Evolutionary conservation across 2,888 invertebrate species (phyloP).

Genomic region (Meteorus cinctellus): DNA sequence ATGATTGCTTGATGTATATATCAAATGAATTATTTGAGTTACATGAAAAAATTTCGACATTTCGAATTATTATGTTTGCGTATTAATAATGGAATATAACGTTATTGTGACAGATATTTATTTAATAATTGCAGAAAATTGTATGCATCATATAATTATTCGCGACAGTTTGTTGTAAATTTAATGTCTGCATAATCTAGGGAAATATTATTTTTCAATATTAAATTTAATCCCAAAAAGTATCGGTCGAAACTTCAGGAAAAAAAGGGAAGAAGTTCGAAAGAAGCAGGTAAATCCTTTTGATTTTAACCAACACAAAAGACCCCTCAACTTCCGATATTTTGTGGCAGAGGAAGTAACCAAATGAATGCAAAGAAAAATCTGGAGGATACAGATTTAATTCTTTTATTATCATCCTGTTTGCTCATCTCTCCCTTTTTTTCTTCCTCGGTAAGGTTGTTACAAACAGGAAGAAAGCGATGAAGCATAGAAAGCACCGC

Average conservation of each 20-base stretch:
- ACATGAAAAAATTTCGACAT: background rate
- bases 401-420: background rate
- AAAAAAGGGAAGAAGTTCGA: background rate
- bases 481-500: background rate
- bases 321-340: constrained; percentile 7
- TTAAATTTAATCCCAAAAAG: too few relatives aligned
- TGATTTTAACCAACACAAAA: background rate
- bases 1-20: background rate
- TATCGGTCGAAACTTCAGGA: background rate
- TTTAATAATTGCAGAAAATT: too few relatives aligned
- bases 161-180: background rate
- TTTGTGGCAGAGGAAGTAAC: background rate
- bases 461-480: constrained; percentile 8
- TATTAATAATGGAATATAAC: too few relatives aligned
- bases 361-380: constrained; percentile 5
- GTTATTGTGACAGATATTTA: too few relatives aligned
- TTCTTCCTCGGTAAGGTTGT: background rate
- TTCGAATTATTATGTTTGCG: too few relatives aligned
- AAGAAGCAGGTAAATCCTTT: background rate
- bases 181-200: too few relatives aligned
- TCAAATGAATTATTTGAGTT: background rate
- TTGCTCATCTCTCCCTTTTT: background rate
- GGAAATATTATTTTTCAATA: too few relatives aligned
- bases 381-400: constrained; percentile 2
- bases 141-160: too few relatives aligned